A percentile compares a stretch with the other conserved stretches of the same genome.
Evolutionary conservation across 1,140 invertebrate species (phyloP).

Genomic region (Diachasma alloeum): DNA sequence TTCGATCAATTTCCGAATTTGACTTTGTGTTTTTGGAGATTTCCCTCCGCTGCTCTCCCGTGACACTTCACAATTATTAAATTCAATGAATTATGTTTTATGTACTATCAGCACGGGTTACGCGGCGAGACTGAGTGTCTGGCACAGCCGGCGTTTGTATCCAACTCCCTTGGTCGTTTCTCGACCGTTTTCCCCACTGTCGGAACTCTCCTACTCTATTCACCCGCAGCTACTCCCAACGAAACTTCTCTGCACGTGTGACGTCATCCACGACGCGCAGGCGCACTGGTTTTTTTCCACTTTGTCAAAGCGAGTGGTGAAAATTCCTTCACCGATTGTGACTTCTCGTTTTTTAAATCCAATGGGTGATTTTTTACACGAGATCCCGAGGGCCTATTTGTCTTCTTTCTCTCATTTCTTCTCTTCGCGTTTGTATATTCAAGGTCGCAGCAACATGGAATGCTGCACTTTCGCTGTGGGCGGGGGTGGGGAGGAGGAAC

Average conservation of each 20-base stretch:
- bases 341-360: not conserved
- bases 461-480: not conserved
- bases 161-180: not conserved
- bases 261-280: constrained; percentile 57
- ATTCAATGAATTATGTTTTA: not conserved
- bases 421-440: not conserved
- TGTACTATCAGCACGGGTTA: constrained; percentile 35
- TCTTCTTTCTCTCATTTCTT: not conserved
- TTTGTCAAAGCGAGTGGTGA: not conserved
- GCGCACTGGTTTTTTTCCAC: constrained; percentile 36
- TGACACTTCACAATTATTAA: not conserved
- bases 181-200: not conserved
- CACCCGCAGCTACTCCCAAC: not conserved
- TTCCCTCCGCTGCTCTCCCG: too few relatives aligned
- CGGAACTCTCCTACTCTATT: not conserved
- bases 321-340: not conserved
- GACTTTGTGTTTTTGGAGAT: too few relatives aligned
- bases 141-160: constrained; percentile 37
- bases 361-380: too few relatives aligned
- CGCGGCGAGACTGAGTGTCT: constrained; percentile 62
- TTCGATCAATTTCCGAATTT: too few relatives aligned
- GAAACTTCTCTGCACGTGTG: constrained; percentile 33
- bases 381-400: not conserved
- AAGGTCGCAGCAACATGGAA: not conserved
- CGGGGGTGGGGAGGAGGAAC: not conserved